Percentiles rank a stretch among this genome's conserved stretches.
Conservation (phyloP, 2,888 invertebrate genomes). For the Nasonovia ribisnigri region DNA sequence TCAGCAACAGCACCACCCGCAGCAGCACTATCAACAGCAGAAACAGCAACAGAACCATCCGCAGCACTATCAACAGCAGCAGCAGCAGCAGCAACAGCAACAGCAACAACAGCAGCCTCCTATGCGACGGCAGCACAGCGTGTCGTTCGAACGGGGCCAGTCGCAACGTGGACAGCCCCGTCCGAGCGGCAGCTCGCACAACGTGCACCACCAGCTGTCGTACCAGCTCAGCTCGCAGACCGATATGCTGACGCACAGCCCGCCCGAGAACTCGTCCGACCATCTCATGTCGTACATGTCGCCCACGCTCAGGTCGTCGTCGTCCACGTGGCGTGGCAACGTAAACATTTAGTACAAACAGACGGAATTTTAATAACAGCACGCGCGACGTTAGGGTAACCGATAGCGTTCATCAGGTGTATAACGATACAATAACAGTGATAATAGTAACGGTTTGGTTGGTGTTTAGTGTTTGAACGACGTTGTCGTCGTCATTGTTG, state of each 20-base stretch:
- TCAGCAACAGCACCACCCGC: neutral
- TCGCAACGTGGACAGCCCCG: conserved; percentile 21
- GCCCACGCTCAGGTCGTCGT: conserved; percentile 49
- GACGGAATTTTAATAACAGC: conserved; percentile 45
- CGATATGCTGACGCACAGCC: conserved; percentile 66
- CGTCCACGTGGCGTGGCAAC: conserved; percentile 57
- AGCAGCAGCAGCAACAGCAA: neutral
- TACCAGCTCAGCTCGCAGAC: conserved; percentile 63
- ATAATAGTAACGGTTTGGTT: neutral
- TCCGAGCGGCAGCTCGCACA: conserved; percentile 7
- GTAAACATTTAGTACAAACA: conserved; percentile 57
- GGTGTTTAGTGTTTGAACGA: neutral
- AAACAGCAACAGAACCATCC: neutral
- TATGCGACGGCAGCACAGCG: conserved; percentile 59
- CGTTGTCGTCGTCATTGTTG: neutral
- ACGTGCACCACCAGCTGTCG: conserved; percentile 48
- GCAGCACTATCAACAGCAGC: neutral
- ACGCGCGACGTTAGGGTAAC: neutral
- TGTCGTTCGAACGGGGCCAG: conserved; percentile 53
- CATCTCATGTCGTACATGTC: conserved; percentile 67
- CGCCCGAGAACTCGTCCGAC: conserved; percentile 71
- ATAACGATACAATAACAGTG: neutral
- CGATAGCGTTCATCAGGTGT: neutral
- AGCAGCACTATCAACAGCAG: neutral
- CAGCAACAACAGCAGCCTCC: conserved; percentile 14